Evolutionary conservation across 2,113 vertebrate genomes (phyloP).

Genomic region (Okapia johnstoni): DNA sequence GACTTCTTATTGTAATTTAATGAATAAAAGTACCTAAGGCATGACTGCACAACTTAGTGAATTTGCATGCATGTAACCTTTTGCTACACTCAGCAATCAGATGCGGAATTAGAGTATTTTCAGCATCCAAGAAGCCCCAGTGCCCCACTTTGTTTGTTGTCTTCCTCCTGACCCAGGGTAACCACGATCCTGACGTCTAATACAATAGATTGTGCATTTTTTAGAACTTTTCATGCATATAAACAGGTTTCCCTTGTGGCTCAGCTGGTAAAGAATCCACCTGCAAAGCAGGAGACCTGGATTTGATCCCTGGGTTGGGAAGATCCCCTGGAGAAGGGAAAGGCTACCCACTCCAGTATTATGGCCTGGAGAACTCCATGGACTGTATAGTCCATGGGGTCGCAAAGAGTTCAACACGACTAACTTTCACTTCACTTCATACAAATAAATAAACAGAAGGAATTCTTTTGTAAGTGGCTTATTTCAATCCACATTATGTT

Average conservation of each 20-base stretch:
- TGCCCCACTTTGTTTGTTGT: too few relatives aligned
- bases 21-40: background rate
- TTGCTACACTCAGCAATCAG: too few relatives aligned
- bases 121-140: background rate
- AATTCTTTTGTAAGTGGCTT: background rate
- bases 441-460: background rate
- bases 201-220: background rate
- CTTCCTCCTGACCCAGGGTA: accelerated
- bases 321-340: background rate
- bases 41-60: background rate
- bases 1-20: background rate
- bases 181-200: background rate
- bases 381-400: background rate
- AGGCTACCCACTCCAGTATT: background rate
- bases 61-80: background rate
- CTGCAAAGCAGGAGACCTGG: background rate
- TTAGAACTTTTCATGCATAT: background rate
- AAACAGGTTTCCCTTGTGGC: background rate
- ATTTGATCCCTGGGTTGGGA: background rate
- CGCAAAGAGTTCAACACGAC: background rate
- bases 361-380: background rate
- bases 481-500: background rate
- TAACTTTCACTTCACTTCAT: background rate
- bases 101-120: background rate
- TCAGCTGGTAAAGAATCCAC: background rate